Conservation (phyloP, 2,888 invertebrate species). For the Eutolmus rufibarbis region DNA sequence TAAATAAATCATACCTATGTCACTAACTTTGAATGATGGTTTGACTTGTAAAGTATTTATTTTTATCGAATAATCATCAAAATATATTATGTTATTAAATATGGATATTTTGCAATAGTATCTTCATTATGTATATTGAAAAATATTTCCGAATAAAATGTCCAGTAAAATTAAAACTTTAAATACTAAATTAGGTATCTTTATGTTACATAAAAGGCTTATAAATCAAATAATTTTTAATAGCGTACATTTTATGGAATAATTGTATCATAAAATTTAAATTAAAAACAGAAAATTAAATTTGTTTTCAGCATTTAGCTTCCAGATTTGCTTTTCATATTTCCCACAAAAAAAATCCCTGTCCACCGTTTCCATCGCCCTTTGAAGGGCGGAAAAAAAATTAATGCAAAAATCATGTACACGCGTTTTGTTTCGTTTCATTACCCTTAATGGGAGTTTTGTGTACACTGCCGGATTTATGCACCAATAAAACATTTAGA, state of each 20-base stretch:
- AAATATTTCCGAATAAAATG: background rate
- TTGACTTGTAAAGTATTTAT: too few relatives aligned
- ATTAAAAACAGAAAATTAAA: background rate
- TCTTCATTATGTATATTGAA: too few relatives aligned
- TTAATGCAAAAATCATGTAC: background rate
- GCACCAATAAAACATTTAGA: background rate
- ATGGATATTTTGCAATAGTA: too few relatives aligned
- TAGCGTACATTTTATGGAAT: background rate
- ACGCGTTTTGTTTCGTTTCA: background rate
- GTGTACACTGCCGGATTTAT: background rate
- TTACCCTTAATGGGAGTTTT: constrained; percentile 10
- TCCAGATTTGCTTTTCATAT: background rate
- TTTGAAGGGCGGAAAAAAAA: background rate
- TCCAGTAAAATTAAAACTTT: background rate
- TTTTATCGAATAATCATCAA: too few relatives aligned
- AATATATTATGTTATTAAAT: too few relatives aligned
- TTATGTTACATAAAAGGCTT: background rate
- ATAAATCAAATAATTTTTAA: background rate
- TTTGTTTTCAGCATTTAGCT: background rate
- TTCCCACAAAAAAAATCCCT: background rate
- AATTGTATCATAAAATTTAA: background rate
- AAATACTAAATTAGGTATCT: background rate
- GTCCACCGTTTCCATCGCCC: background rate
- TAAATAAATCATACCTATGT: too few relatives aligned
- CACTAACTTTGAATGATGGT: too few relatives aligned